These are phyloP conservation scores for Cliona cf. orientalis DNA, from an alignment of 37 sponge, comb jelly and placozoan species.

Conservation along the genomic window DNA sequence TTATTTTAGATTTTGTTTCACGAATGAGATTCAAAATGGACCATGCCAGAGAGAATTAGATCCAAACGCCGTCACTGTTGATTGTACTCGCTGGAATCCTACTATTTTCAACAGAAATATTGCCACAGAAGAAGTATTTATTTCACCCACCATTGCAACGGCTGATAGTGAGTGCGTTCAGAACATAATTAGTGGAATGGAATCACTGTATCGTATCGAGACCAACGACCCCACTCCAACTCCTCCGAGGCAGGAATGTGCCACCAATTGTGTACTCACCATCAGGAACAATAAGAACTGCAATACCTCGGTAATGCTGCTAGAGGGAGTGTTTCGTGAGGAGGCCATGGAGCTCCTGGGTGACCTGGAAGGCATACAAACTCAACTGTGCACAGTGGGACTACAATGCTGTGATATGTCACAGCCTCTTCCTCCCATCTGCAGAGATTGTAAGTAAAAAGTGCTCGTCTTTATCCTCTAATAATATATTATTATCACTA, in stretches of 20 bases:
- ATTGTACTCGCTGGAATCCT: background rate
- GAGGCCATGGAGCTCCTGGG: background rate
- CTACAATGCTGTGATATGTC: background rate
- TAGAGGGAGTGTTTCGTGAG: background rate
- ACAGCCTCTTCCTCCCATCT: too few relatives aligned
- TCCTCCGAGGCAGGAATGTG: background rate
- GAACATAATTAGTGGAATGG: too few relatives aligned
- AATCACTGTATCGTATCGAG: too few relatives aligned
- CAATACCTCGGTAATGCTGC: background rate
- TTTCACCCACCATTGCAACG: too few relatives aligned
- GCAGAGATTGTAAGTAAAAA: background rate
- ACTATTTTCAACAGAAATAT: too few relatives aligned
- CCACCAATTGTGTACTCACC: background rate
- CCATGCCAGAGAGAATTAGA: too few relatives aligned
- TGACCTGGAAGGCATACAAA: background rate
- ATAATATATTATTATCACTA: background rate
- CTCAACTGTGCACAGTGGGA: background rate
- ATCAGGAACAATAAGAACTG: background rate
- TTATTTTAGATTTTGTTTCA: too few relatives aligned
- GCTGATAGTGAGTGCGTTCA: too few relatives aligned
- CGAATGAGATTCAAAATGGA: too few relatives aligned
- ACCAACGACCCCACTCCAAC: too few relatives aligned
- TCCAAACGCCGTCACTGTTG: too few relatives aligned
- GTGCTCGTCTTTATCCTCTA: background rate
- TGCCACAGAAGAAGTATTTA: too few relatives aligned